Conservation (phyloP, 2,113 vertebrate genomes). For the Tursiops truncatus region DNA sequence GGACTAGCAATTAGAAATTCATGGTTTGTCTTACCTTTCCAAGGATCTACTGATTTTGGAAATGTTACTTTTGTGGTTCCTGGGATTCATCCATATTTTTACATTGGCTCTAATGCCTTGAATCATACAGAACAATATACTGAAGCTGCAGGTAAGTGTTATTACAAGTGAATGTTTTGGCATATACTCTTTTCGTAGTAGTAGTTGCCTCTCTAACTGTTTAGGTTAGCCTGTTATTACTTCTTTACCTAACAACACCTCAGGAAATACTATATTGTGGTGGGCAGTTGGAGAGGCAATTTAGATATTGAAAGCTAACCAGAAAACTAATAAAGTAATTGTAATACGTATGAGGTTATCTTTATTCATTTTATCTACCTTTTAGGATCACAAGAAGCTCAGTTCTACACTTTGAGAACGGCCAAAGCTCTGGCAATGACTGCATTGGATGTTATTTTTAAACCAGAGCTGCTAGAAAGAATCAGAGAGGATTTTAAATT, state of each 20-base stretch:
- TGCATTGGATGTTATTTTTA: conserved; percentile 90
- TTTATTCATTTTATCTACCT: not conserved
- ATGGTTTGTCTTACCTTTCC: conserved; percentile 13
- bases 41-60: conserved; percentile 94
- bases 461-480: conserved; percentile 86
- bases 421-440: conserved; percentile 93
- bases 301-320: not conserved
- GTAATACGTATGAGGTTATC: not conserved
- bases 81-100: conserved; percentile 92
- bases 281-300: not conserved
- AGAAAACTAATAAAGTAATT: not conserved
- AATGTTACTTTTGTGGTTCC: conserved; percentile 90
- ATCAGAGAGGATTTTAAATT: conserved; percentile 87
- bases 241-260: not conserved
- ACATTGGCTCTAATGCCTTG: conserved; percentile 88
- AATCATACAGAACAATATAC: conserved; percentile 93
- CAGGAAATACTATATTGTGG: not conserved
- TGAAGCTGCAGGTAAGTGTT: conserved; percentile 87
- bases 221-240: not conserved
- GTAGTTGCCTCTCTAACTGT: not conserved
- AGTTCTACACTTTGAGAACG: conserved; percentile 89
- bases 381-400: conserved; percentile 90
- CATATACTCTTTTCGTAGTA: not conserved
- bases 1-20: conserved; percentile 29
- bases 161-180: not conserved